Base-by-base conservation (phyloP, 92 coral and sea anemone genomes). In the Muricea muricata region DNA sequence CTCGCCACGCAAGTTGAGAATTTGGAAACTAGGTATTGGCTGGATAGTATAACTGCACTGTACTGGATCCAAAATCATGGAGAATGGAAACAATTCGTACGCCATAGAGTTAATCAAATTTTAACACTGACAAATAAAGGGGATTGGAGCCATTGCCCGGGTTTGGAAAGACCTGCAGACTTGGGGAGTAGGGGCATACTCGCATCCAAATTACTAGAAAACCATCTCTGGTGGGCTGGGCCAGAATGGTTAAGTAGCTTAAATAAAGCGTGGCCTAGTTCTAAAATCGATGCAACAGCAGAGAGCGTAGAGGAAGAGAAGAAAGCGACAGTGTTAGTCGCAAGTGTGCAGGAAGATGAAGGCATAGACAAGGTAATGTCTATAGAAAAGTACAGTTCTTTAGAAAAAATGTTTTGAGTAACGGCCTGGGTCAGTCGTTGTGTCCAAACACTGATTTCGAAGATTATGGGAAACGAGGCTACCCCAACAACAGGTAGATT, bases 11-110 rank as follows among this genome's bases (percentile, higher is more conserved):
- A 52, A 58, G 24, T 86, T 15, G 21, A 65, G 66, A 17, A 79
- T 8, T 40, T 21, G 52, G 52, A 71, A 7, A 63, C 65, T 31
- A 32, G 78, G 54, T 81, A 80, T 39, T 87, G 87, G 83, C 17
- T 65, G 35, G 90, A 87, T 30, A 81, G 87, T 45, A 81, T 25
- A 14, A 87, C 87, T 21, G 83, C 74, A 1, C 39, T 86, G 33
- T 81, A 45, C 54, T 87, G 90, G 90, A 72, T 87, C 7, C 25
- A n/a, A 34, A 69, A 72, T 46, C 60, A 21, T 3, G 55, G 76
- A 1, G 68, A 87, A 56, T 87, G 72, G 65, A 81, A 87, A 61
- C 90, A 87, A 48, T 87, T 87, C 13, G 90, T 87, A 17, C 80
- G 63, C 12, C 60, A 72, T 37, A 55, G 28, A 55, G 28, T 55